Base-by-base conservation (phyloP, 1,140 invertebrate species). In the Drosophila orosa region DNA sequence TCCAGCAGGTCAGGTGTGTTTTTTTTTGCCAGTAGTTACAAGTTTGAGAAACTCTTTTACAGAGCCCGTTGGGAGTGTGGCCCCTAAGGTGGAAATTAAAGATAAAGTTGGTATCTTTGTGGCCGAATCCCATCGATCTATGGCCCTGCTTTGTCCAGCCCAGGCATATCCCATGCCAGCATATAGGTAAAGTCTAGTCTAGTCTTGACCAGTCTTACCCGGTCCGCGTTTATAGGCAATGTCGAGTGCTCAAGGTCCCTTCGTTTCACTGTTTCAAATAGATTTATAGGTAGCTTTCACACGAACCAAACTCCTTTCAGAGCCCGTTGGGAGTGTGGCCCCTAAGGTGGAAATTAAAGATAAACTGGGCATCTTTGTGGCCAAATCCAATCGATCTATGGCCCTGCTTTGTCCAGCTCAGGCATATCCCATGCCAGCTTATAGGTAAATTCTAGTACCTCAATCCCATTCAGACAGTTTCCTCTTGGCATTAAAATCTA, bases 381-480 rank as follows among this genome's bases (percentile, higher is more conserved):
- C 79, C 25, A 54, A 56, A 0, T 91, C 93, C 3, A 83, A 87
- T 7, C 50, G 90, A 24, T 91, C 90, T 15, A 90, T 94, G 54
- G 94, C 92, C 3, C 91, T 96, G 48, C 92, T 96, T 12, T 96
- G 95, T 89, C 95, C 95, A 84, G 95, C 95, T 37, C 96, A 96
- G 93, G 95, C 94, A n/a, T 96, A 94, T 92, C 96, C 96, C 67
- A 93, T 94, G 79, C 94, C 94, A 52, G 90, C 94, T 63, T 94
- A 93, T 92, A 94, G 94, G 94, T 94, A 93, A 85, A 50, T 10
- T 37, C 9, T 29, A 45, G 44, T 61, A 42, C 13, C 2, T n/a
- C 6, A 29, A 4, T 5, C 17, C 15, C 31, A 31, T 66, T 73
- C 66, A 85, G 55, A 37, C 62, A 56, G 45, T 55, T 40, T 4